A percentile compares a stretch with the other conserved stretches of the same genome.
Evolutionary conservation across 2,888 invertebrate genomes (phyloP).

Genomic region (Adela reaumurella): DNA sequence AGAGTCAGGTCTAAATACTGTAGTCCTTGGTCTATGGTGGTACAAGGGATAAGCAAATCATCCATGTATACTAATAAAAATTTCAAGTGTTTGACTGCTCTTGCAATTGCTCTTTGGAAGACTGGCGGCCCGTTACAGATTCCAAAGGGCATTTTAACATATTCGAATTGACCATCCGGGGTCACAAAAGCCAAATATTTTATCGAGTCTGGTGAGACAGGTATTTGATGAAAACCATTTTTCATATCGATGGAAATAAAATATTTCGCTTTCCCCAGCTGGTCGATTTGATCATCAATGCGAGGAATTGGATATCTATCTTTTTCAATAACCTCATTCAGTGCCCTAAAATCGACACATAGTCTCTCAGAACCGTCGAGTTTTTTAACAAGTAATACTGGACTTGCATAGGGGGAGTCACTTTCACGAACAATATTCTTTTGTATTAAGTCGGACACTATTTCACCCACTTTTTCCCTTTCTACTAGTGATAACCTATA

Average conservation of each 20-base stretch:
- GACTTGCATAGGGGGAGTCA: neutral
- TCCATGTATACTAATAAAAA: conserved; percentile 1
- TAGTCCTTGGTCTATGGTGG: conserved; percentile 8
- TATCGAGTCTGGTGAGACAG: neutral
- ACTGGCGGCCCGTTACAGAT: conserved; percentile 2
- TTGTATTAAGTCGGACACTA: conserved; percentile 6
- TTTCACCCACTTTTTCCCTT: conserved; percentile 7
- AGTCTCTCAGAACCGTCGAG: neutral
- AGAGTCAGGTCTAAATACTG: conserved; percentile 9
- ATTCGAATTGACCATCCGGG: too few species aligned
- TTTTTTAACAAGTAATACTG: neutral
- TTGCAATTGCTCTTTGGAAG: neutral
- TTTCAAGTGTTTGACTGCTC: neutral
- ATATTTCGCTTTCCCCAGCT: conserved; percentile 2
- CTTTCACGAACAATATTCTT: conserved; percentile 1
- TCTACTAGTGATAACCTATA: too few species aligned
- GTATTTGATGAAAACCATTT: conserved; percentile 1
- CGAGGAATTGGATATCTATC: neutral
- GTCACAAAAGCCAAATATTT: conserved; percentile 1
- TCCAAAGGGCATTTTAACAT: neutral
- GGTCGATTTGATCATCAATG: neutral
- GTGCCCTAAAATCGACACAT: neutral
- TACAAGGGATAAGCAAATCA: conserved; percentile 1
- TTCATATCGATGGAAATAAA: conserved; percentile 1
- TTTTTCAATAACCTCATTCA: conserved; percentile 1